Evolutionary conservation across 2,113 vertebrate genomes (phyloP), one percentile per base, ranked within the genome.

Genomic region (Gopherus flavomarginatus): DNA sequence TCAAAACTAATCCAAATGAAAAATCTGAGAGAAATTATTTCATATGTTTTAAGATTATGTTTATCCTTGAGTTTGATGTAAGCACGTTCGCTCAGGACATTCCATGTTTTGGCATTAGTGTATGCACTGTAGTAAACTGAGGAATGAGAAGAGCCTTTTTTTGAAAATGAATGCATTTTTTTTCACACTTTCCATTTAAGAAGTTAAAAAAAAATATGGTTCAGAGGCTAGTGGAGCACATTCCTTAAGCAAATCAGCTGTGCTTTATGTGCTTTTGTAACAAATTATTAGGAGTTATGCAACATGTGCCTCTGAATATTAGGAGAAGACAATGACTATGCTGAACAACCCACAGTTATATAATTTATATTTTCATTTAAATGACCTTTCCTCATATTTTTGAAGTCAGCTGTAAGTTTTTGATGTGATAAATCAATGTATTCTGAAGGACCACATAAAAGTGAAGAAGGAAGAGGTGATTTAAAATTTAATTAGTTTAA

Each of bases 401-500:
- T 91, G 82, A 94, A 69, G 83, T 97, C 85, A 92, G 29, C 35
- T 86, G n/a, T 90, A 95, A 72, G 21, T 85, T 96, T 91, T 94
- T 94, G 52, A 92, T 95, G 49, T 90, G 72, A 22, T 87, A 89
- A 90, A 83, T 91, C 88, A 97, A n/a, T 79, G 22, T 85, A n/a
- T 97, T 96, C 88, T 44, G 89, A 97, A 96, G 42, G 27, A 95
- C 49, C 17, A 83, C 82, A 81, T 93, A 83, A 91, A 96, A 95
- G 24, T 62, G 22, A 96, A 97, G 77, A 59, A 96, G 86, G 16
- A 95, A 92, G 84, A 83, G 47, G 29, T 42, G 78, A 72, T 90
- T 94, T 96, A 93, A 92, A 90, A 96, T 89, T 94, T 88, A 96
- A 94, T 94, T 95, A 95, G 10, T 90, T 92, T 96, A 93, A 87